Evolutionary conservation across 2,888 invertebrate genomes (phyloP).

Genomic region (Alitta virens): DNA sequence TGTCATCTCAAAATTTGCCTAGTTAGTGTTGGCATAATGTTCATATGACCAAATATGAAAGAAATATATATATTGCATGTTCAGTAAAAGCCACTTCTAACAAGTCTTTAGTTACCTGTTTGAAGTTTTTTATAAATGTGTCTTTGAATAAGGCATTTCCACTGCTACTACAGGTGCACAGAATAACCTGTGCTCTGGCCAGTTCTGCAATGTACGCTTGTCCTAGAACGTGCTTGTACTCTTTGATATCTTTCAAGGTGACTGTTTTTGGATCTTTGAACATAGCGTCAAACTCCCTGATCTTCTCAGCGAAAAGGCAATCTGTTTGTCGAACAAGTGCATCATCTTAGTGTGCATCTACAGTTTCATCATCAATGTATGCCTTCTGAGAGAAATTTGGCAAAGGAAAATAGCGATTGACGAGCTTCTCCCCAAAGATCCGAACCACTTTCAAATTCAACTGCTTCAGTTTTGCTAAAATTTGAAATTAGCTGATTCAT

Average conservation of each 20-base stretch:
- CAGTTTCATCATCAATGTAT: constrained; percentile 2
- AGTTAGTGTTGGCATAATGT: too few relatives aligned
- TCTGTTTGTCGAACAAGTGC: constrained; percentile 20
- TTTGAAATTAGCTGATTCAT: too few relatives aligned
- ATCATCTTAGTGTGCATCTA: constrained; percentile 3
- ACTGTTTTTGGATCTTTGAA: constrained; percentile 15
- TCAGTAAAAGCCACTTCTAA: too few relatives aligned
- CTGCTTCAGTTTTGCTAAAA: constrained; percentile 17
- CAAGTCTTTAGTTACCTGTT: too few relatives aligned
- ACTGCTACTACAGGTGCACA: constrained; percentile 25
- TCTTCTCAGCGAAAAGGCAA: constrained; percentile 1
- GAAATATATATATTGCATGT: too few relatives aligned
- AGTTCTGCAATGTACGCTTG: constrained; percentile 20
- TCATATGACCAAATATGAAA: too few relatives aligned
- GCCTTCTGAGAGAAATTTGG: constrained; percentile 16
- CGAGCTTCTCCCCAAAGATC: constrained; percentile 42
- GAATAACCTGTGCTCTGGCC: constrained; percentile 23
- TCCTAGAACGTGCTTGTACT: constrained; percentile 17
- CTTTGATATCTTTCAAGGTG: constrained; percentile 3
- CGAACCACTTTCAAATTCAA: constrained; percentile 37
- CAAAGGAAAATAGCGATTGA: constrained; percentile 38
- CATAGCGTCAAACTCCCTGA: constrained; percentile 15
- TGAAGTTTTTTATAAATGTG: too few relatives aligned
- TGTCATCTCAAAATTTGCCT: too few relatives aligned
- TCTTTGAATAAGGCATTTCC: too few relatives aligned